Evolutionary conservation across 2,113 vertebrate species (phyloP), one percentile per base, ranked within the genome.

Genomic region (Phycodurus eques): DNA sequence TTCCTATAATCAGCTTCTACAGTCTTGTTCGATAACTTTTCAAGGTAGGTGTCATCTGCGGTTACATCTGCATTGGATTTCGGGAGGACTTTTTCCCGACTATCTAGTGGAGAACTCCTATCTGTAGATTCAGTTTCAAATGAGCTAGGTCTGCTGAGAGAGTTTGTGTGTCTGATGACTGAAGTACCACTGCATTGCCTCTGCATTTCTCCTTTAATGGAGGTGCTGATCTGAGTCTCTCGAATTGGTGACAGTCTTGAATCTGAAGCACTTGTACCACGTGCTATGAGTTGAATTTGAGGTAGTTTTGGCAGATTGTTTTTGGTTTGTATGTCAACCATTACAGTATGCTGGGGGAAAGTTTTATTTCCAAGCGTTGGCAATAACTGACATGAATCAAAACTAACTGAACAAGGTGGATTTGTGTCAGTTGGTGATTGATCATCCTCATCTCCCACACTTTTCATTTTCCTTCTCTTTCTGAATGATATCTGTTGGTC

Each of bases 391-490:
- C 87, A 85, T 2, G 81, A 81, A 77, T 95, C 94, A 0, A 92
- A 82, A 74, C 85, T 94, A 75, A 94, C 94, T 0, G 90, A 93
- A 31, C 92, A 90, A 9, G 90, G 46, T 61, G 92, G 90, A 8
- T 78, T 93, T 0, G 82, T 91, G 77, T 98, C 96, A 5, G 91
- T 95, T 62, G 94, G 95, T 64, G 95, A 95, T 5, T 94, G 92
- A 67, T 99, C 98, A 0, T 99, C 98, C 1, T 99, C 97, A 74
- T 99, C 96, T 0, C 98, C 97, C 14, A 98, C 96, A 31, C 98
- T 99, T 86, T 98, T 99, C 95, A 98, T 97, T 88, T 97, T 99
- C 76, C 97, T 94, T 81, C 98, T 93, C 88, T 99, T 99, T 70
- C 98, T 92, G 69, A 99, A 93, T 70, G 95, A 95, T 2, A 93